These are phyloP conservation scores for Acanthoscelides obtectus DNA, from an alignment of 2,888 invertebrate species.

Conservation along the genomic window DNA sequence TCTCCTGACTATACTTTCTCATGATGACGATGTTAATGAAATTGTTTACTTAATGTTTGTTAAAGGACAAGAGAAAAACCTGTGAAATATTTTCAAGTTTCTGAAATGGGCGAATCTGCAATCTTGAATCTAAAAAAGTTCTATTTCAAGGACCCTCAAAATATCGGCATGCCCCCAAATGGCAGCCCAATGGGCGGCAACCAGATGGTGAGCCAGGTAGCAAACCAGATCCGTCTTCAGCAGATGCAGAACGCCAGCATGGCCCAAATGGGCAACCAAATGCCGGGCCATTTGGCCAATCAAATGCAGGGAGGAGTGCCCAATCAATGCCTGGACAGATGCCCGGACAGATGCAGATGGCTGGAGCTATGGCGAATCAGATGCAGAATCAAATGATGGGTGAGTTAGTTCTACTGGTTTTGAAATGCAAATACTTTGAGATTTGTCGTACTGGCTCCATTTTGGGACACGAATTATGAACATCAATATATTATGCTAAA, in stretches of 20 bases:
- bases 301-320: constrained; percentile 35
- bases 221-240: constrained; percentile 46
- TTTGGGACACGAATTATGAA: no score
- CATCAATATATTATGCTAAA: no score
- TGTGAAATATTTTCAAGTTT: no score
- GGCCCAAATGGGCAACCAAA: constrained; percentile 44
- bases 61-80: no score
- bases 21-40: no score
- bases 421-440: no score
- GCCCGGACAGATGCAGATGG: constrained; percentile 30
- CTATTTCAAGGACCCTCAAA: constrained; percentile 31
- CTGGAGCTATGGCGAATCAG: constrained; percentile 33
- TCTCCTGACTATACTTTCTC: no score
- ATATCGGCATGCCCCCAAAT: constrained; percentile 46
- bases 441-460: no score
- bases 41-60: no score
- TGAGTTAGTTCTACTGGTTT: no score
- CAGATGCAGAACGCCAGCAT: constrained; percentile 50
- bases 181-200: constrained; percentile 46
- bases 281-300: constrained; percentile 40
- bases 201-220: constrained; percentile 42
- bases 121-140: neutral
- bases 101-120: no score
- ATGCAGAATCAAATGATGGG: constrained; percentile 34
- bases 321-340: no score